Evolutionary conservation across 2,113 vertebrate genomes (phyloP).

Genomic region (Hemiprocne comata): DNA sequence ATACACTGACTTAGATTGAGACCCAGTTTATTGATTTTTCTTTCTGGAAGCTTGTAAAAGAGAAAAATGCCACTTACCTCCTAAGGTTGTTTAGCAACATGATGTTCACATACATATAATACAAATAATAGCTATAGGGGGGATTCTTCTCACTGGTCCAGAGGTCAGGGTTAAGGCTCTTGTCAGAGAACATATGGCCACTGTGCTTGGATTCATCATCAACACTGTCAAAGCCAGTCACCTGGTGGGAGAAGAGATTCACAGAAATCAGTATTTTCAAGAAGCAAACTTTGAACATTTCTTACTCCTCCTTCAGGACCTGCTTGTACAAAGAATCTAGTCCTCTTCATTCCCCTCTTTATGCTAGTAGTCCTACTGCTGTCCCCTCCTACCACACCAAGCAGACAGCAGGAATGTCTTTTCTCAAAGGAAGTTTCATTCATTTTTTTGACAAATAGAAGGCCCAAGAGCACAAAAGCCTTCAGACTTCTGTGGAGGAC

Average conservation of each 20-base stretch:
- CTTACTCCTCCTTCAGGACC: background rate
- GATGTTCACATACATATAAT: slow-evolving; percentile 98
- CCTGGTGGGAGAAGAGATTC: slow-evolving; percentile 71
- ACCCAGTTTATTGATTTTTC: background rate
- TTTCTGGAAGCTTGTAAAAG: background rate
- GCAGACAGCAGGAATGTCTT: background rate
- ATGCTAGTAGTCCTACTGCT: background rate
- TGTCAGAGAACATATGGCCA: slow-evolving; percentile 94
- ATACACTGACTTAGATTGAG: background rate
- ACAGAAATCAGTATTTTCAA: background rate
- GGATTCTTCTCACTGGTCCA: slow-evolving; percentile 93
- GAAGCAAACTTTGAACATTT: background rate
- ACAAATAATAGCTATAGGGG: slow-evolving; percentile 96
- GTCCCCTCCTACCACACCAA: background rate
- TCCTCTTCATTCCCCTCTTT: background rate
- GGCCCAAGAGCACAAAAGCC: background rate
- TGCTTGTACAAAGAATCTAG: background rate
- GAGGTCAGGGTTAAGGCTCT: slow-evolving; percentile 90
- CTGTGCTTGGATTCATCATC: slow-evolving; percentile 99
- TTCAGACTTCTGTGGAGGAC: background rate
- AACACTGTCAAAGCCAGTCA: slow-evolving; percentile 98
- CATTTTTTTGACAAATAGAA: background rate
- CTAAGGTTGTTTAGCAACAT: slow-evolving; percentile 98
- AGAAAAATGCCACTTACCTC: slow-evolving; percentile 79
- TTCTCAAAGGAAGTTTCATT: background rate